Conservation (phyloP, 2,113 vertebrate species). For the Coreoperca whiteheadi region DNA sequence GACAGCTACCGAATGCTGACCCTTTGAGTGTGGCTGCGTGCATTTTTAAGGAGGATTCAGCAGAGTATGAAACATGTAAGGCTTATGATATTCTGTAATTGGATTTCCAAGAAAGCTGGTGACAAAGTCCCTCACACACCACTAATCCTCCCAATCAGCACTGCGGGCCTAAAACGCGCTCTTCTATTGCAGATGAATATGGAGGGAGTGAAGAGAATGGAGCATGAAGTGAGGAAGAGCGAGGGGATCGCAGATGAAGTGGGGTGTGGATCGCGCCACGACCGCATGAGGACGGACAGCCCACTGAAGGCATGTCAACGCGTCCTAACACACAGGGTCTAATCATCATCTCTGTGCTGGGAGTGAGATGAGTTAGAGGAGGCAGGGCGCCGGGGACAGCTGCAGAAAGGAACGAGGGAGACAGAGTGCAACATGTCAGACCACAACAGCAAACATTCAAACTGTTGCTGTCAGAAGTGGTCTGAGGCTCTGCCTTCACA, state of each 20-base stretch:
- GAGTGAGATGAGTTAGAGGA: conserved; percentile 15
- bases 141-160: conserved; percentile 86
- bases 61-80: conserved; percentile 83
- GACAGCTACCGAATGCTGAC: conserved; percentile 66
- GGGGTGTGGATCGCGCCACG: conserved; percentile 18
- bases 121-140: conserved; percentile 85
- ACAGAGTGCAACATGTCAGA: conserved; percentile 63
- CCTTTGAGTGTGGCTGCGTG: conserved; percentile 55
- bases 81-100: conserved; percentile 87
- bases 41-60: conserved; percentile 78
- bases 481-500: conserved; percentile 48
- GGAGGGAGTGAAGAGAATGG: conserved; percentile 46
- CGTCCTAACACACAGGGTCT: conserved; percentile 6
- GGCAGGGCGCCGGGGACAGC: conserved; percentile 12
- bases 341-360: conserved; percentile 30
- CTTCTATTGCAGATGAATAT: conserved; percentile 66
- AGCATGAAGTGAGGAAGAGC: conserved; percentile 38
- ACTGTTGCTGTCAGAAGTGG: conserved; percentile 61
- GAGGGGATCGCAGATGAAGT: conserved; percentile 28
- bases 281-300: conserved; percentile 7
- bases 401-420: conserved; percentile 18
- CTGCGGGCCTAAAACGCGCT: conserved; percentile 67
- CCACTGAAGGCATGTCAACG: conserved; percentile 1
- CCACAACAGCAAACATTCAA: conserved; percentile 52
- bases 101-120: conserved; percentile 87